These are phyloP conservation scores for Okamejei kenojei DNA, from an alignment of 2,797 vertebrate species.

Conservation along the genomic window DNA sequence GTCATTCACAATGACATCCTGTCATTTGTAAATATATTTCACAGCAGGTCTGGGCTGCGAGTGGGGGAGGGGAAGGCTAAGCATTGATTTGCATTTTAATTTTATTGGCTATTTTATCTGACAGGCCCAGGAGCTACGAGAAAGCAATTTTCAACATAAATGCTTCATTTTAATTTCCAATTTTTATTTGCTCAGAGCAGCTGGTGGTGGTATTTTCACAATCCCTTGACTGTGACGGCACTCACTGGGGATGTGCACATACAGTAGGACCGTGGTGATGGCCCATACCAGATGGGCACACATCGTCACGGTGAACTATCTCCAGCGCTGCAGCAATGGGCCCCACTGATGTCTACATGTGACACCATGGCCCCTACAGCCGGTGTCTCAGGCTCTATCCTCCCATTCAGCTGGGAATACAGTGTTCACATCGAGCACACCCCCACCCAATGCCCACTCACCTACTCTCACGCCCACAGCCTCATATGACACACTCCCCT, in stretches of 20 bases:
- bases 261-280: too few relatives aligned
- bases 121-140: conserved; percentile 11
- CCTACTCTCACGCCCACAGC: too few relatives aligned
- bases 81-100: conserved; percentile 11
- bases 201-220: background rate
- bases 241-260: background rate
- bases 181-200: background rate
- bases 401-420: too few relatives aligned
- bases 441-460: too few relatives aligned
- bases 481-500: too few relatives aligned
- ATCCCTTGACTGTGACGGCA: background rate
- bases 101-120: conserved; percentile 15
- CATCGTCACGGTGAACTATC: too few relatives aligned
- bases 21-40: background rate
- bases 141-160: conserved; percentile 20
- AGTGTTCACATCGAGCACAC: too few relatives aligned
- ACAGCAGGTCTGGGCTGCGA: background rate
- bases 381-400: too few relatives aligned
- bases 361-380: too few relatives aligned
- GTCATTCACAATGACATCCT: background rate
- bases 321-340: too few relatives aligned
- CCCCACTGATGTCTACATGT: too few relatives aligned
- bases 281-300: too few relatives aligned
- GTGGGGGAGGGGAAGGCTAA: background rate
- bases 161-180: background rate